A percentile compares a stretch with the other conserved stretches of the same genome.
Evolutionary conservation across 2,113 vertebrate species (phyloP).

Genomic region (Hyperopisus bebe): DNA sequence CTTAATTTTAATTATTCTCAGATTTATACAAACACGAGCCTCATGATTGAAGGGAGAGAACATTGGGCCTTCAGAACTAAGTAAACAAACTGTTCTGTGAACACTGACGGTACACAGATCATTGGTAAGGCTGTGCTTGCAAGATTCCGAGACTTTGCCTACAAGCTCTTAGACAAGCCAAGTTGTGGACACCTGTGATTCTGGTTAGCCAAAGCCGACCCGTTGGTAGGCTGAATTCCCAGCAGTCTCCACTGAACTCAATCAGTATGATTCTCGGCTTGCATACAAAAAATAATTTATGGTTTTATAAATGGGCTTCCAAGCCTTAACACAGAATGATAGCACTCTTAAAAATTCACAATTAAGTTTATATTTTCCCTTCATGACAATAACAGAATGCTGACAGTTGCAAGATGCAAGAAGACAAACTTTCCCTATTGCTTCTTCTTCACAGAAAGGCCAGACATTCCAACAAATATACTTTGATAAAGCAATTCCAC

Average conservation of each 20-base stretch:
- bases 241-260: neutral
- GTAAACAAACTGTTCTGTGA: neutral
- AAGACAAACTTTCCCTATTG: neutral
- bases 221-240: neutral
- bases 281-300: neutral
- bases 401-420: neutral
- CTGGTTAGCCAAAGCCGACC: neutral
- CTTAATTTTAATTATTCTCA: neutral
- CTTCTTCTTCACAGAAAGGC: neutral
- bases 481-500: neutral
- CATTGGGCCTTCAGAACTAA: neutral
- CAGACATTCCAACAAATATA: neutral
- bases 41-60: neutral
- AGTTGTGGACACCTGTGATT: neutral
- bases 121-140: neutral
- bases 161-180: neutral
- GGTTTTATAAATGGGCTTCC: neutral
- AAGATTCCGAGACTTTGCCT: neutral
- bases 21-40: neutral
- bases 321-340: neutral
- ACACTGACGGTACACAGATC: neutral
- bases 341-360: neutral
- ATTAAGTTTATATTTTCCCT: neutral
- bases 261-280: too few species aligned
- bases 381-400: neutral